phyloP scores from a whole-genome alignment of 2,113 vertebrate genomes.

The Oryzias celebensis region DNA sequence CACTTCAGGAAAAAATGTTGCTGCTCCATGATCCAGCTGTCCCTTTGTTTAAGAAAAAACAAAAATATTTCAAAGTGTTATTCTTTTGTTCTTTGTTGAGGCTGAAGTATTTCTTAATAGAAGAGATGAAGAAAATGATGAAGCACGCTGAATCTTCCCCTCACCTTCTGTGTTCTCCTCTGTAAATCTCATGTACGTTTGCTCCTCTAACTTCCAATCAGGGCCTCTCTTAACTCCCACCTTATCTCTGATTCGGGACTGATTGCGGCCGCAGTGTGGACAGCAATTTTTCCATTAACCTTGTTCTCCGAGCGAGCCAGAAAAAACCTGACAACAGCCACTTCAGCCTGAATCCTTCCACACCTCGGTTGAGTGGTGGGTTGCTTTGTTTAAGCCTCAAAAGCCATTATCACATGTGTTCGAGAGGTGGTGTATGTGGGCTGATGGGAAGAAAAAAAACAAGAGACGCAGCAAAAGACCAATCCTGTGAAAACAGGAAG shows the following conservation, averaged over 20 bases:
- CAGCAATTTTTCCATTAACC: conserved; percentile 64
- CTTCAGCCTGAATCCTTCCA: conserved; percentile 22
- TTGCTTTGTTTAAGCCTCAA: conserved; percentile 10
- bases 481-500: background rate
- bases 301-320: conserved; percentile 33
- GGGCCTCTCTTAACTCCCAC: conserved; percentile 38
- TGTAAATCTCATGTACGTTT: conserved; percentile 26
- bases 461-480: conserved; percentile 9
- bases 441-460: conserved; percentile 6
- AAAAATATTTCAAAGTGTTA: no score
- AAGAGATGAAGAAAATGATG: no score
- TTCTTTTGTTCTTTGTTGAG: no score
- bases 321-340: conserved; percentile 15
- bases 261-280: conserved; percentile 21
- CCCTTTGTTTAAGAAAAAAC: no score
- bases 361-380: background rate
- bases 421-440: background rate
- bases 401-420: background rate
- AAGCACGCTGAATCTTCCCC: background rate
- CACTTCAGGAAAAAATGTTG: no score
- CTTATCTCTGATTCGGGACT: conserved; percentile 55
- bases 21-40: no score
- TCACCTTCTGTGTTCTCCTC: background rate
- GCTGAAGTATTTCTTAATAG: no score
- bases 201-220: conserved; percentile 31